Conservation (phyloP, 37 sponge, comb jelly and placozoan species). For the Geodia barretti region DNA sequence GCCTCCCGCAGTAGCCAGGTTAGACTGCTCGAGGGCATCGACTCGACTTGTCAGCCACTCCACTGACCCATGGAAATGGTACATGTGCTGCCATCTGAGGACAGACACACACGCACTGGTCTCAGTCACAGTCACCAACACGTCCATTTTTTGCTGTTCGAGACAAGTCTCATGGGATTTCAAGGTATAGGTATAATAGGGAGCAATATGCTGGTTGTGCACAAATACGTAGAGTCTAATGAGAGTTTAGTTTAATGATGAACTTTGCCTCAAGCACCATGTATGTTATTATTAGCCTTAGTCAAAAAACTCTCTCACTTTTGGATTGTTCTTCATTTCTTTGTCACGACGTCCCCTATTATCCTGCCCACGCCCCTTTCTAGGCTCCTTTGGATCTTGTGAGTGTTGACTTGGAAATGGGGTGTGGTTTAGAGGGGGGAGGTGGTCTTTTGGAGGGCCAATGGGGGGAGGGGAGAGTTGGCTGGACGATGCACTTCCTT, state of each 20-base stretch:
- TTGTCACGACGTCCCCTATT: neutral
- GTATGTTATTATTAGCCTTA: neutral
- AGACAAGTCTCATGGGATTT: no score
- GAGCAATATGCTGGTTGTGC: no score
- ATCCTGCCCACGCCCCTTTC: neutral
- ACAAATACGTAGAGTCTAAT: no score
- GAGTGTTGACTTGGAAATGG: neutral
- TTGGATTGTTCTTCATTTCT: constrained; percentile 41
- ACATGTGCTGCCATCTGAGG: no score
- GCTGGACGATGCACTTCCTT: neutral
- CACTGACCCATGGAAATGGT: neutral
- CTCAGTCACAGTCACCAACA: no score
- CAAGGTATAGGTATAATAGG: no score
- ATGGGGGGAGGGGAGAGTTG: neutral
- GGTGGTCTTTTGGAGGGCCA: neutral
- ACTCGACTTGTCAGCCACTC: constrained; percentile 22
- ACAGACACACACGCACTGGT: no score
- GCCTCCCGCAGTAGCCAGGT: constrained; percentile 52
- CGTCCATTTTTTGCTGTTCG: no score
- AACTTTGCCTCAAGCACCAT: no score
- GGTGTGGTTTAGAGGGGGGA: neutral
- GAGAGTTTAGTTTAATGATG: no score
- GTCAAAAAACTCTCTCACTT: neutral
- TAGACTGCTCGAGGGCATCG: constrained; percentile 54
- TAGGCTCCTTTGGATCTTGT: neutral